Evolutionary conservation across 2,888 invertebrate species (phyloP).

Genomic region (Timandra comae): DNA sequence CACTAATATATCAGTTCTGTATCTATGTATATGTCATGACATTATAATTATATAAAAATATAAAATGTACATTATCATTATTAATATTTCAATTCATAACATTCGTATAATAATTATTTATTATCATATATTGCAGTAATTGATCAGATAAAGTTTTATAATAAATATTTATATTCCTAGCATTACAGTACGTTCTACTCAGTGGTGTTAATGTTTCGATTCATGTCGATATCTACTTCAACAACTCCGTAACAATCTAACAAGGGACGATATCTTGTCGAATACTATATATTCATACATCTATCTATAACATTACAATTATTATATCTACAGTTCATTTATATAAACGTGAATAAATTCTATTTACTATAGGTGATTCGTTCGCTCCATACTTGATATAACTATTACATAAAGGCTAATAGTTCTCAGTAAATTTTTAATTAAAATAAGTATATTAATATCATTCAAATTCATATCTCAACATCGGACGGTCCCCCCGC

Average conservation of each 20-base stretch:
- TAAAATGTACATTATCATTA: slow-evolving; percentile 39
- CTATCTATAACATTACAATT: slow-evolving; percentile 23
- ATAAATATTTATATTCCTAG: slow-evolving; percentile 3
- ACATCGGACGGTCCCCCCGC: slow-evolving; percentile 12
- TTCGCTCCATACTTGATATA: slow-evolving; percentile 41
- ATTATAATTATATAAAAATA: slow-evolving; percentile 49
- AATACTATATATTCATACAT: slow-evolving; percentile 33
- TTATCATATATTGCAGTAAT: slow-evolving; percentile 12
- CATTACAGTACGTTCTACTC: slow-evolving; percentile 5
- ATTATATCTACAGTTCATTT: slow-evolving; percentile 42
- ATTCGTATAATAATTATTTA: slow-evolving; percentile 37
- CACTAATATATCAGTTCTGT: slow-evolving; percentile 52
- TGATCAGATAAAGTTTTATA: slow-evolving; percentile 4
- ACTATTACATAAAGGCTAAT: slow-evolving; percentile 50
- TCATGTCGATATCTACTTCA: not conserved
- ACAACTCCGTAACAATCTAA: slow-evolving; percentile 29
- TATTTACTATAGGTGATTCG: slow-evolving; percentile 43
- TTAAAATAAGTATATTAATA: slow-evolving; percentile 71
- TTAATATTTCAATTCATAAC: slow-evolving; percentile 42
- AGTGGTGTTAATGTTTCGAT: slow-evolving; percentile 3
- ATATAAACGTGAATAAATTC: slow-evolving; percentile 44
- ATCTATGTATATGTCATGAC: slow-evolving; percentile 56
- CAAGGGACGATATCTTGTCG: slow-evolving; percentile 26
- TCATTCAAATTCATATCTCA: slow-evolving; percentile 65
- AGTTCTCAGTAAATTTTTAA: slow-evolving; percentile 57